Conservation (phyloP, 1,140 invertebrate species). For the Samia ricini region DNA sequence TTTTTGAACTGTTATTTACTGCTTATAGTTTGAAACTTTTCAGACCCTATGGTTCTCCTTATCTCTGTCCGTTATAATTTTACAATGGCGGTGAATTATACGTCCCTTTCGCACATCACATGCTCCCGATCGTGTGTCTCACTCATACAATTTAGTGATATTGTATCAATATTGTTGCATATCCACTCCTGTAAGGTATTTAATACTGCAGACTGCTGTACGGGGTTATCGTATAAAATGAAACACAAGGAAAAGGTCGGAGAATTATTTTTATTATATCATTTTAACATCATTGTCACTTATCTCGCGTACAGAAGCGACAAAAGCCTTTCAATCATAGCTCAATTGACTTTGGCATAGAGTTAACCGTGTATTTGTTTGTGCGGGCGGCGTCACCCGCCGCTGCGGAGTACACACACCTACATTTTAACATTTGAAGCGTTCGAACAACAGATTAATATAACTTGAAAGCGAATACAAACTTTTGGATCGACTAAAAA, state of each 20-base stretch:
- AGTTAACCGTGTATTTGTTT: slow-evolving; percentile 54
- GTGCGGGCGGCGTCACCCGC: slow-evolving; percentile 34
- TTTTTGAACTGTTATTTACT: too few relatives aligned
- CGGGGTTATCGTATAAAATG: neutral
- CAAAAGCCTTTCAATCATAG: slow-evolving; percentile 71
- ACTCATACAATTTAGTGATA: too few relatives aligned
- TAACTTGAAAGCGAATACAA: too few relatives aligned
- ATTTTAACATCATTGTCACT: slow-evolving; percentile 73
- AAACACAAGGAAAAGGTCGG: slow-evolving; percentile 41
- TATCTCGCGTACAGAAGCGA: slow-evolving; percentile 72
- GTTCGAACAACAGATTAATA: slow-evolving; percentile 23
- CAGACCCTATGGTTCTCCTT: too few relatives aligned
- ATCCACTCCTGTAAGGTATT: neutral
- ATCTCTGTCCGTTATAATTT: too few relatives aligned
- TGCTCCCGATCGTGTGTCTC: too few relatives aligned
- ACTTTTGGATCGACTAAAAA: too few relatives aligned
- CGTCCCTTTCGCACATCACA: too few relatives aligned
- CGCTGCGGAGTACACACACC: slow-evolving; percentile 10
- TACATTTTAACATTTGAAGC: slow-evolving; percentile 36
- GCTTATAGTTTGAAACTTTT: too few relatives aligned
- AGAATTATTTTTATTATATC: slow-evolving; percentile 72
- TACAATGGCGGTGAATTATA: too few relatives aligned
- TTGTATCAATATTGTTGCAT: too few relatives aligned
- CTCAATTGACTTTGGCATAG: slow-evolving; percentile 77
- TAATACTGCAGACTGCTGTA: neutral